Percentiles rank a stretch among this genome's conserved stretches.
These are phyloP conservation scores for Scelioninae gen. 1 DNA, from an alignment of 2,888 invertebrate genomes.

Conservation along the genomic window DNA sequence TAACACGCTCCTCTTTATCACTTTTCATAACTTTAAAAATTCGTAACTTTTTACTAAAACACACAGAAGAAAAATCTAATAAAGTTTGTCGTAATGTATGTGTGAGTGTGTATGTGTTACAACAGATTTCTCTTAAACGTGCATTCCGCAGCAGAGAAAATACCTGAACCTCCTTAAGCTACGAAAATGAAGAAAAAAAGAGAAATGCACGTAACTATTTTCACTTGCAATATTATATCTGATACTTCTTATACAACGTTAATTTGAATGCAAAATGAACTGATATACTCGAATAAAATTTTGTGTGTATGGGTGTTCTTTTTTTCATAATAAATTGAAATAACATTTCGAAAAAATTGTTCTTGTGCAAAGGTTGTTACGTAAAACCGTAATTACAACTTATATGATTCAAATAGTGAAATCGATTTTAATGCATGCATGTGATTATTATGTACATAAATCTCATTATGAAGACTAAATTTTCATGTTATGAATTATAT, in stretches of 20 bases:
- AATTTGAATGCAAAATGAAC: slow-evolving; percentile 23
- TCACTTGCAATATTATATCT: slow-evolving; percentile 29
- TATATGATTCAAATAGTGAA: slow-evolving; percentile 13
- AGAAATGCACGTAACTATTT: slow-evolving; percentile 45
- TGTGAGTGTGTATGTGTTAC: slow-evolving; percentile 20
- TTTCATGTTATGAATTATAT: slow-evolving; percentile 18
- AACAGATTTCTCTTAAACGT: slow-evolving; percentile 55
- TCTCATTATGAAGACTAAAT: neutral
- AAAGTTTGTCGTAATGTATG: slow-evolving; percentile 44
- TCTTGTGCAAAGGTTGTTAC: slow-evolving; percentile 23
- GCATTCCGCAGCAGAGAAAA: slow-evolving; percentile 49
- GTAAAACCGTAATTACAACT: slow-evolving; percentile 12
- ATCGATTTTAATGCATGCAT: slow-evolving; percentile 6
- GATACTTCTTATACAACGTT: slow-evolving; percentile 41
- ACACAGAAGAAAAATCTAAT: slow-evolving; percentile 46
- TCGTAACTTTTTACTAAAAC: slow-evolving; percentile 14
- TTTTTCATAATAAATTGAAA: slow-evolving; percentile 28
- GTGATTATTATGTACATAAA: slow-evolving; percentile 11
- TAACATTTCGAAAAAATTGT: slow-evolving; percentile 12
- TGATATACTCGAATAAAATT: slow-evolving; percentile 17
- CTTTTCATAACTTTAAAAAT: slow-evolving; percentile 42
- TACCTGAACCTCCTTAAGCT: slow-evolving; percentile 51
- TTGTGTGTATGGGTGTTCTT: neutral
- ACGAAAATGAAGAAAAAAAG: slow-evolving; percentile 45
- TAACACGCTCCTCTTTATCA: slow-evolving; percentile 10